Percentiles rank a stretch among this genome's conserved stretches.
These are phyloP conservation scores for Limosa lapponica DNA, from an alignment of 2,797 vertebrate species.

Conservation along the genomic window DNA sequence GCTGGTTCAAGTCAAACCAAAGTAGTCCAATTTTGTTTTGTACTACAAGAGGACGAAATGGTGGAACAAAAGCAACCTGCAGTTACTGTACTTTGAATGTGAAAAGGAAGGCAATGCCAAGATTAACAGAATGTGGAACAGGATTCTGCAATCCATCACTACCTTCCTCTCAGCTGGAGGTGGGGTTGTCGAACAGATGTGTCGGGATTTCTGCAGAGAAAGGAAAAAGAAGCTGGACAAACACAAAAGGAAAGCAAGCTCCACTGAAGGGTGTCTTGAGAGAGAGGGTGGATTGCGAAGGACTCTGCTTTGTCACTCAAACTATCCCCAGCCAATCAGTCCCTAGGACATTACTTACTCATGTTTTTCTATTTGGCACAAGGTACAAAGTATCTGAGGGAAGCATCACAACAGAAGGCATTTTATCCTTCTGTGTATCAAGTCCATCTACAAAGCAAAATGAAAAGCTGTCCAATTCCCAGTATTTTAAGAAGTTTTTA, in stretches of 20 bases:
- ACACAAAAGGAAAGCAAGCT: slow-evolving; percentile 10
- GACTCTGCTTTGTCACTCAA: neutral
- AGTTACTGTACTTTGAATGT: neutral
- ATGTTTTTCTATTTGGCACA: neutral
- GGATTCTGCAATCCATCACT: slow-evolving; percentile 66
- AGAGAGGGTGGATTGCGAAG: neutral
- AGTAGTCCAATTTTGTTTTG: slow-evolving; percentile 10
- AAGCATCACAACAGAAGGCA: neutral
- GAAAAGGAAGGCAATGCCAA: slow-evolving; percentile 52
- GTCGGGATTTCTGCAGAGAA: slow-evolving; percentile 50
- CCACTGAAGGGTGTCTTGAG: neutral
- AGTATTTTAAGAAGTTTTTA: neutral
- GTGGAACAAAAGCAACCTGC: slow-evolving; percentile 11
- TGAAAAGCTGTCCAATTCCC: neutral
- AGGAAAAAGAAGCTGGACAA: slow-evolving; percentile 24
- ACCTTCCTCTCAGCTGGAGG: slow-evolving; percentile 55
- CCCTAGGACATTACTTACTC: neutral
- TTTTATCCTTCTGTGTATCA: neutral
- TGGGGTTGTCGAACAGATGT: slow-evolving; percentile 60
- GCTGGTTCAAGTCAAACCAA: neutral
- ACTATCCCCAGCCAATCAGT: neutral
- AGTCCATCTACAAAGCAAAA: neutral
- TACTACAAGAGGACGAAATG: neutral
- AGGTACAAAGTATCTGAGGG: neutral
- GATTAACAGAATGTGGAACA: slow-evolving; percentile 68